Conservation (phyloP, 2,113 vertebrate species). For the Chlamydotis undulata region DNA sequence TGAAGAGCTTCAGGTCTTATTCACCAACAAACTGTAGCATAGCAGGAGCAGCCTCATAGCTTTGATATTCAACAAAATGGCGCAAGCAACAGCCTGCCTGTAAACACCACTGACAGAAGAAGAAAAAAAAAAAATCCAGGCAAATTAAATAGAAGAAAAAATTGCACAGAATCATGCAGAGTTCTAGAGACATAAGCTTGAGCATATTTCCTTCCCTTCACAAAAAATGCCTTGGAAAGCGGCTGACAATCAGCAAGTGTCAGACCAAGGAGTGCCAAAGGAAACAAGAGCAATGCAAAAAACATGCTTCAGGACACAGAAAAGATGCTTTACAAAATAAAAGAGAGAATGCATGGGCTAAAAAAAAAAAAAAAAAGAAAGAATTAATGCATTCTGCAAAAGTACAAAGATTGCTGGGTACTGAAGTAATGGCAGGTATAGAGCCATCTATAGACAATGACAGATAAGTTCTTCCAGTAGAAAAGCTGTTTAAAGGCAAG, state of each 20-base stretch:
- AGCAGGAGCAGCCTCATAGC: neutral
- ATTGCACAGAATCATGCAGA: neutral
- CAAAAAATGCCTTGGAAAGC: neutral
- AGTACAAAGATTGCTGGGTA: neutral
- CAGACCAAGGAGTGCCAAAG: neutral
- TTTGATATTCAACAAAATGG: neutral
- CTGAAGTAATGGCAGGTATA: neutral
- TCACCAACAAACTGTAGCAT: neutral
- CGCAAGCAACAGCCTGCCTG: neutral
- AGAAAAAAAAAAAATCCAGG: neutral
- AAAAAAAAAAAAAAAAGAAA: neutral
- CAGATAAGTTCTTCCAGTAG: neutral
- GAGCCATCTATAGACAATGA: neutral
- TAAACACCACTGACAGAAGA: neutral
- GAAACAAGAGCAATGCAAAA: neutral
- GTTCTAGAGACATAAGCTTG: neutral
- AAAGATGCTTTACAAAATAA: neutral
- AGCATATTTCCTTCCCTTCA: neutral
- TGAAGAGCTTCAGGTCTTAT: neutral
- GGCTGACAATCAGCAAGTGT: neutral
- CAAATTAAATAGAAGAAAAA: neutral
- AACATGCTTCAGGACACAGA: neutral
- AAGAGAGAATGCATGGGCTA: neutral
- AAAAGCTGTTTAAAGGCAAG: neutral
- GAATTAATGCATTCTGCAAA: neutral